phyloP scores from a whole-genome alignment of 2,113 vertebrate species.

The Pluvianellus socialis region DNA sequence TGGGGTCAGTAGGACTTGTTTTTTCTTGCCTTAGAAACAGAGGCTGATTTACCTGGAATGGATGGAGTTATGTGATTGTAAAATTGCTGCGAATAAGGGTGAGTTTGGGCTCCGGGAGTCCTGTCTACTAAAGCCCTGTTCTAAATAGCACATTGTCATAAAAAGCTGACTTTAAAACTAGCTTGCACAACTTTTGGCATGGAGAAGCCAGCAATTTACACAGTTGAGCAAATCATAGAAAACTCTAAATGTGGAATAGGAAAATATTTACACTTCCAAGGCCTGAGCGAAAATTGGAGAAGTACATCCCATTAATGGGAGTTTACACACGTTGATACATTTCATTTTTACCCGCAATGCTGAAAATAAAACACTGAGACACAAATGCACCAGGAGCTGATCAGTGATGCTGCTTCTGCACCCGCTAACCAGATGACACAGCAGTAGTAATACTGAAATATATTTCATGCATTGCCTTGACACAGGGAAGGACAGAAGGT shows the following conservation, averaged over 20 bases:
- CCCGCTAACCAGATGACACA: neutral
- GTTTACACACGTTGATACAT: neutral
- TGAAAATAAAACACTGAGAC: constrained; percentile 22
- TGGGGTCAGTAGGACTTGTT: neutral
- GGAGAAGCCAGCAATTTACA: constrained; percentile 26
- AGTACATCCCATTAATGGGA: constrained; percentile 12
- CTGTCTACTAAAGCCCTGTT: neutral
- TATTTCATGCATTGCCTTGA: neutral
- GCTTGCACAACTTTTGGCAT: neutral
- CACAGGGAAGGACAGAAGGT: neutral
- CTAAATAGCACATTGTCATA: constrained; percentile 8
- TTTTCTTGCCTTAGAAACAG: constrained; percentile 12
- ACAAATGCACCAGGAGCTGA: neutral
- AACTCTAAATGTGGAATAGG: neutral
- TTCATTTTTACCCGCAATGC: neutral
- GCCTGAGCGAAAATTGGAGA: constrained; percentile 31
- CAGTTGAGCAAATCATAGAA: constrained; percentile 21
- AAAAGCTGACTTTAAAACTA: constrained; percentile 44
- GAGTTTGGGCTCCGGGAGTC: neutral
- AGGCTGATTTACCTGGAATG: neutral
- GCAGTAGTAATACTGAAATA: neutral
- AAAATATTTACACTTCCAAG: constrained; percentile 57
- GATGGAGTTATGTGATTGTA: neutral
- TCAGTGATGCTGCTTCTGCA: neutral
- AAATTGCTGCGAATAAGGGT: constrained; percentile 20